phyloP scores from a whole-genome alignment of 2,888 invertebrate species.

The Rotaria macrura region DNA sequence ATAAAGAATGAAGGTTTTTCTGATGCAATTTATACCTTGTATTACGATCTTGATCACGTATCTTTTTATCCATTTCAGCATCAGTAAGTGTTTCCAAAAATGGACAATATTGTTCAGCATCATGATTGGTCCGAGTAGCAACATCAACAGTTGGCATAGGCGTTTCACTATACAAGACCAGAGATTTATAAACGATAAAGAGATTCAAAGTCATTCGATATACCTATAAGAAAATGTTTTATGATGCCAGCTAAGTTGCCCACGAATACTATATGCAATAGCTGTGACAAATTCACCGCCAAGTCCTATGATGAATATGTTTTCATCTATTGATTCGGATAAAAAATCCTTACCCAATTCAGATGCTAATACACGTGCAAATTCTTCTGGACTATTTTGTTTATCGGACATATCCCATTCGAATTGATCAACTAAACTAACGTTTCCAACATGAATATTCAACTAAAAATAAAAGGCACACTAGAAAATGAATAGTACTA shows the following conservation, averaged over 20 bases:
- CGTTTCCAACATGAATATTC: constrained; percentile 97
- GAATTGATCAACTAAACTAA: constrained; percentile 93
- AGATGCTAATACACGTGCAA: constrained; percentile 85
- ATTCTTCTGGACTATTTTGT: constrained; percentile 91
- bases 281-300: constrained; percentile 98
- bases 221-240: constrained; percentile 71
- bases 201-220: neutral
- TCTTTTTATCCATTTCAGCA: constrained; percentile 99
- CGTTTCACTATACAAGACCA: constrained; percentile 63
- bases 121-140: constrained; percentile 62
- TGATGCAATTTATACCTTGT: constrained; percentile 57
- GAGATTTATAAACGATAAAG: neutral
- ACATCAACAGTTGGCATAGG: constrained; percentile 83
- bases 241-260: constrained; percentile 95
- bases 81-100: constrained; percentile 95
- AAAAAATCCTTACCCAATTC: constrained; percentile 53
- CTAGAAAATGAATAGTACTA: no score
- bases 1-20: neutral
- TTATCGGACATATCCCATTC: constrained; percentile 99
- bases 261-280: constrained; percentile 87
- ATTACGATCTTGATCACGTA: constrained; percentile 94
- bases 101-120: constrained; percentile 69
- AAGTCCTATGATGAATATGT: constrained; percentile 59
- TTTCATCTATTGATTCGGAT: neutral
- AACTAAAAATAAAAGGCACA: constrained; percentile 49